A percentile compares a stretch with the other conserved stretches of the same genome.
Conservation (phyloP, 1,140 invertebrate genomes). For the Orius insidiosus region DNA sequence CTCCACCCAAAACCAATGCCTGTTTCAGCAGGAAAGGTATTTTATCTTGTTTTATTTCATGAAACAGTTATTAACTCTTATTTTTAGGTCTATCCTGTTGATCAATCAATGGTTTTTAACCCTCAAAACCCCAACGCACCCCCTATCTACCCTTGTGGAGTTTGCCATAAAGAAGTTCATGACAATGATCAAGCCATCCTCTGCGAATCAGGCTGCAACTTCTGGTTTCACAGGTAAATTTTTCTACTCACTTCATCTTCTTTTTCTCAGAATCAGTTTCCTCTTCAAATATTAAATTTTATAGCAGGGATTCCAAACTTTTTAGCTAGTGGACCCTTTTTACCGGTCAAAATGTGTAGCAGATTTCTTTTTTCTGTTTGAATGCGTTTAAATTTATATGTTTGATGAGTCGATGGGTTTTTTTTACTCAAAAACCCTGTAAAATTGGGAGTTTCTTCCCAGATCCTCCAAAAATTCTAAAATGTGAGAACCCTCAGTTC, state of each 20-base stretch:
- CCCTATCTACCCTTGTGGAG: constrained; percentile 90
- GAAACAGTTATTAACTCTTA: not conserved
- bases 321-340: no score
- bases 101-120: constrained; percentile 95
- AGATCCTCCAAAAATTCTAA: no score
- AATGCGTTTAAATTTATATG: no score
- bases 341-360: no score
- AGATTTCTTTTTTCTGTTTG: no score
- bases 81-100: constrained; percentile 65
- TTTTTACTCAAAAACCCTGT: no score
- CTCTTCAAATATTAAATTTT: no score
- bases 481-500: no score
- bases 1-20: constrained; percentile 55
- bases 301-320: no score
- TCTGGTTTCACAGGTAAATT: constrained; percentile 88
- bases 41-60: not conserved
- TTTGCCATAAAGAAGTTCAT: constrained; percentile 96
- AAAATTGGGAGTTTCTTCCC: no score
- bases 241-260: not conserved
- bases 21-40: constrained; percentile 72
- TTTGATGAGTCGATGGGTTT: no score
- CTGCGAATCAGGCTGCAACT: constrained; percentile 96
- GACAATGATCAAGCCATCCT: constrained; percentile 97
- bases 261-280: no score
- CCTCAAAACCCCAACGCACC: constrained; percentile 95